These are phyloP conservation scores for Sebastes iracundus DNA, from an alignment of 2,797 vertebrate species.

Conservation along the genomic window DNA sequence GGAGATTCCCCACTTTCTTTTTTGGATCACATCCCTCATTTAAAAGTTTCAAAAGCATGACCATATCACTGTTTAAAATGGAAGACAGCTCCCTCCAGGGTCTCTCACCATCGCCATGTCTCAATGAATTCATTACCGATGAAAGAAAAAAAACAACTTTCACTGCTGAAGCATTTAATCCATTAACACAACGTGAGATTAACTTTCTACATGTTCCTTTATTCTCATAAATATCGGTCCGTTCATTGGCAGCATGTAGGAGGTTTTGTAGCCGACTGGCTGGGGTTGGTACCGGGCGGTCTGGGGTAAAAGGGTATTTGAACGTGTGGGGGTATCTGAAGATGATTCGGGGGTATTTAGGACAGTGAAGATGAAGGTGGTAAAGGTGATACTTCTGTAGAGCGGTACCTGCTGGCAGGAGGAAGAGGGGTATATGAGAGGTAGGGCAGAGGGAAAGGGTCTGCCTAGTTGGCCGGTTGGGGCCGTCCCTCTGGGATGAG, in stretches of 20 bases:
- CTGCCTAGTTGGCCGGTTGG: conserved; percentile 88
- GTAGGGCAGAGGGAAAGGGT: not conserved
- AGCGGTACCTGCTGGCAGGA: conserved; percentile 27
- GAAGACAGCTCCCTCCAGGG: conserved; percentile 47
- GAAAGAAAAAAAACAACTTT: not conserved
- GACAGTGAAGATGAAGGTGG: not conserved
- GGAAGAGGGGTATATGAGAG: not conserved
- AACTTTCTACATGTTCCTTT: conserved; percentile 19
- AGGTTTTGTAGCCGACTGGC: not conserved
- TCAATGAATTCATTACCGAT: conserved; percentile 25
- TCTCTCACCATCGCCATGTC: not conserved
- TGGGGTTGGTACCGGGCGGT: not conserved
- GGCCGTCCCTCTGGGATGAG: conserved; percentile 94
- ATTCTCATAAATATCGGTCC: not conserved
- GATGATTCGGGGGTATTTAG: not conserved
- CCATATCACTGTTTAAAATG: conserved; percentile 45
- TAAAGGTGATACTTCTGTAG: conserved; percentile 9
- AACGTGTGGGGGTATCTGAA: not conserved
- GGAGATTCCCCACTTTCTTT: not conserved
- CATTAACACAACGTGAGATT: conserved; percentile 23
- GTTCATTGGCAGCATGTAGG: conserved; percentile 34
- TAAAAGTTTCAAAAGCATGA: conserved; percentile 18
- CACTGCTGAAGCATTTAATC: conserved; percentile 26
- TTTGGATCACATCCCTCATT: conserved; percentile 10
- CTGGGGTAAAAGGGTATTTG: not conserved